phyloP scores from a whole-genome alignment of 2,113 vertebrate species.

The Prochilodus magdalenae region DNA sequence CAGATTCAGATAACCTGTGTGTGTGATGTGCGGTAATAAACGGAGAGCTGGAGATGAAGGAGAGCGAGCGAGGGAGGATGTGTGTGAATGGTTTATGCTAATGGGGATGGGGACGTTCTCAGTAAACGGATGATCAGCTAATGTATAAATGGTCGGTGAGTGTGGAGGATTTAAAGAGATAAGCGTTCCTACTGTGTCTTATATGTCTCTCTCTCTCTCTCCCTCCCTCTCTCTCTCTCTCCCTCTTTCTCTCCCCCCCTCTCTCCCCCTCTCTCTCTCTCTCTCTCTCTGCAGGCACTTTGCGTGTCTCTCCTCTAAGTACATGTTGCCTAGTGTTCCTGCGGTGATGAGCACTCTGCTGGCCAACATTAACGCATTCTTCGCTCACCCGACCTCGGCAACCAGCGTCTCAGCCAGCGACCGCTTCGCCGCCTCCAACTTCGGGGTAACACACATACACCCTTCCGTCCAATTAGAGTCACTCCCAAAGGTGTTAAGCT shows the following conservation, averaged over 20 bases:
- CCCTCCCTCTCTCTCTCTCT: not conserved
- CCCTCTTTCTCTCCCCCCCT: not conserved
- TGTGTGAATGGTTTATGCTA: not conserved
- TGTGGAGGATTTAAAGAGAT: too few relatives aligned
- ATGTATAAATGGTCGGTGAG: too few relatives aligned
- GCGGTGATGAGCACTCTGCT: conserved; percentile 98
- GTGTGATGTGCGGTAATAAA: conserved; percentile 4
- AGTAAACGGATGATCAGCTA: too few relatives aligned
- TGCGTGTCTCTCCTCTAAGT: conserved; percentile 96
- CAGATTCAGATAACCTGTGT: not conserved
- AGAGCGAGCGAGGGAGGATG: too few relatives aligned
- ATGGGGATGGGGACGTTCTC: too few relatives aligned
- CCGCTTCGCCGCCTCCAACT: conserved; percentile 96
- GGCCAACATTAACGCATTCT: conserved; percentile 99
- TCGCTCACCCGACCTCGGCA: conserved; percentile 93
- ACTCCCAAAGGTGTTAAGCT: too few relatives aligned
- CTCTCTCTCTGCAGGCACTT: conserved; percentile 84
- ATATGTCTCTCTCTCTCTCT: not conserved
- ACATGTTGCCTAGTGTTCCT: conserved; percentile 94
- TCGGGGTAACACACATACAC: conserved; percentile 81
- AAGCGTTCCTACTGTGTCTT: too few relatives aligned
- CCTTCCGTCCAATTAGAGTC: too few relatives aligned
- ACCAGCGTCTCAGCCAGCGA: conserved; percentile 93
- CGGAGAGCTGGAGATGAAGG: too few relatives aligned
- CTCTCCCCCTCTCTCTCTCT: not conserved